Evolutionary conservation across 2,113 vertebrate genomes (phyloP).

Genomic region (Parus major): DNA sequence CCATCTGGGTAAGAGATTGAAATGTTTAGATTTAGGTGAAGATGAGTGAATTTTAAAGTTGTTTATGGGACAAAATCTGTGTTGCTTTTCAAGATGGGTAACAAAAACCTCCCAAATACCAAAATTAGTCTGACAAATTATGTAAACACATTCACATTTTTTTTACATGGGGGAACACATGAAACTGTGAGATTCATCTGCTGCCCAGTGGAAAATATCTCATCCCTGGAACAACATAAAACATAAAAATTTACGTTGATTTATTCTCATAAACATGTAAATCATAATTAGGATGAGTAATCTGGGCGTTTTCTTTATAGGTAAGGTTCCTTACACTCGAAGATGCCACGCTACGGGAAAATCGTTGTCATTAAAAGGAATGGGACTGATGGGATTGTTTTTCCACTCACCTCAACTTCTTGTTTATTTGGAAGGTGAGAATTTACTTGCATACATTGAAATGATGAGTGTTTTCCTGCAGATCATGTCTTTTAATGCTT

Average conservation of each 20-base stretch:
- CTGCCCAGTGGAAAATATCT: accelerated
- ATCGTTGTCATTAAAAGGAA: slow-evolving; percentile 85
- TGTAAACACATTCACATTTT: background rate
- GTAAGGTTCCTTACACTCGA: background rate
- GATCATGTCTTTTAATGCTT: background rate
- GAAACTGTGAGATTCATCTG: no score
- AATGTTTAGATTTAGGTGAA: background rate
- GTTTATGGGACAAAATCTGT: accelerated
- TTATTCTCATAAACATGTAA: accelerated
- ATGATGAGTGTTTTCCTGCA: background rate
- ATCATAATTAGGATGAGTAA: background rate
- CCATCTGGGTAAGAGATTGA: accelerated
- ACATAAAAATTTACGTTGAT: accelerated
- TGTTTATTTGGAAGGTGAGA: slow-evolving; percentile 90
- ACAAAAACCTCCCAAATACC: accelerated
- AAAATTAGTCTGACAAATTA: accelerated
- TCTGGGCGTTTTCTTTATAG: background rate
- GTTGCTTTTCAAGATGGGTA: background rate
- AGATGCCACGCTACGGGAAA: slow-evolving; percentile 85
- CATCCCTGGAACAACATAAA: background rate
- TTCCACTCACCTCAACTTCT: slow-evolving; percentile 80
- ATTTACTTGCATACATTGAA: accelerated
- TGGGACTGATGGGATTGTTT: slow-evolving; percentile 84
- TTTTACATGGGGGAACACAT: accelerated
- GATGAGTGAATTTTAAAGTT: background rate